A percentile compares a stretch with the other conserved stretches of the same genome.
Conservation (phyloP, 92 coral and sea anemone species). For the Porites divaricata region DNA sequence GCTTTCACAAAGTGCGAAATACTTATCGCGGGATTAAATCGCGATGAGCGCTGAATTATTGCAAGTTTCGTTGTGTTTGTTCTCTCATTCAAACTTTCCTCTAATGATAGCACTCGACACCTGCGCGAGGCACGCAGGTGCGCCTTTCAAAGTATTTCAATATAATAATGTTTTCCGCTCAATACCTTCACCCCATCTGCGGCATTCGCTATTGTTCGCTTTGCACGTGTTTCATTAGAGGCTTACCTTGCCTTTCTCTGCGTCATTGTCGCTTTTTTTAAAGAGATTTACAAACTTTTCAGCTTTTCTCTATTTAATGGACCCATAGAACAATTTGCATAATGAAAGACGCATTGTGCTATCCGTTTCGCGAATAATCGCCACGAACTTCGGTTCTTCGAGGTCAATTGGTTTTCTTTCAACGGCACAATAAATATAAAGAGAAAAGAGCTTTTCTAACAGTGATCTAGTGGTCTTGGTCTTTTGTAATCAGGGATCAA, state of each 20-base stretch:
- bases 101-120: slow-evolving; percentile 93
- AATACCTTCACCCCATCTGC: slow-evolving; percentile 97
- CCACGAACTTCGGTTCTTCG: slow-evolving; percentile 60
- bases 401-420: slow-evolving; percentile 88
- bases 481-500: slow-evolving; percentile 52
- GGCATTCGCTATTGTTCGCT: slow-evolving; percentile 81
- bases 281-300: slow-evolving; percentile 98
- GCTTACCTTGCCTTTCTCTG: slow-evolving; percentile 84
- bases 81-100: slow-evolving; percentile 93
- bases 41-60: slow-evolving; percentile 66
- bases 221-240: slow-evolving; percentile 98
- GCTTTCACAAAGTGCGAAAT: slow-evolving; percentile 27
- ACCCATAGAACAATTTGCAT: slow-evolving; percentile 91
- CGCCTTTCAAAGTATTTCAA: slow-evolving; percentile 86
- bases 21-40: slow-evolving; percentile 50
- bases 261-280: slow-evolving; percentile 88
- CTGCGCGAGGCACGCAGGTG: slow-evolving; percentile 90
- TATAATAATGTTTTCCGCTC: slow-evolving; percentile 93
- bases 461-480: slow-evolving; percentile 54
- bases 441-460: slow-evolving; percentile 64
- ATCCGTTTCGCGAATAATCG: slow-evolving; percentile 76
- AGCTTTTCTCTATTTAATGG: slow-evolving; percentile 98
- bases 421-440: slow-evolving; percentile 56
- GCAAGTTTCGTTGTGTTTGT: slow-evolving; percentile 81
- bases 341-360: slow-evolving; percentile 84